Base-by-base conservation (phyloP, 2,113 vertebrate genomes). In the Apeltes quadracus region DNA sequence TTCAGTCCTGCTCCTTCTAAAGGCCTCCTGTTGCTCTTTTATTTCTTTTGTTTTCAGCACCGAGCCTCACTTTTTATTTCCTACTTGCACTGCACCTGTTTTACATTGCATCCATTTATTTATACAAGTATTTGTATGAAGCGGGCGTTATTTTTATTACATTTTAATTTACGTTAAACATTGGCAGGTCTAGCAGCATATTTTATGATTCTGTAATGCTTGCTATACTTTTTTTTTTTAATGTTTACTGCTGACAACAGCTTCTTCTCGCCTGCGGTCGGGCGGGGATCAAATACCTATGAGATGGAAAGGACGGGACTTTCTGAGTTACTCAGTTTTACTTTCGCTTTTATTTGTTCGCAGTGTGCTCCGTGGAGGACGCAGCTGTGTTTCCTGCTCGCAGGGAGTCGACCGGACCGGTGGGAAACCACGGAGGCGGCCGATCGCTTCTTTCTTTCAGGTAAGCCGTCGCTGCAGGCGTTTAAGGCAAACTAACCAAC, bases 331-430 rank as follows among this genome's bases (percentile, higher is more conserved):
- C 23, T 44, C 16, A 50, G 25, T 25, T 83, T 77, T 5, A 78
- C 75, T 87, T 89, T 89, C 76, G 61, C 80, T 87, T 81, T 10
- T 23, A 34, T 50, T 72, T 69, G 75, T 69, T 88, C 72, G 67
- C 93, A 94, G 93, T 82, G 89, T 88, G 78, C 78, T 72, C 91
- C 4, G 89, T 92, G 57, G 95, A 93, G 82, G 91, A 92, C 59
- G 90, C 92, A 12, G 78, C 94, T 61, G 93, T 91, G 58, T 96
- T 95, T 48, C 94, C 94, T 63, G 90, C 89, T 7, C 94, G 83
- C 5, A 85, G 84, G 0, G 93, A 94, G 25, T 87, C 82, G 23
- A 78, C 82, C 0, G 57, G 84, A 36, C 87, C 80, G 15, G 73
- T 77, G 0, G 90, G 61, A 27, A 93, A 94, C 84, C 72, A 91